phyloP scores from a whole-genome alignment of 2,888 invertebrate species.

The Megaustenia siamemsis region DNA sequence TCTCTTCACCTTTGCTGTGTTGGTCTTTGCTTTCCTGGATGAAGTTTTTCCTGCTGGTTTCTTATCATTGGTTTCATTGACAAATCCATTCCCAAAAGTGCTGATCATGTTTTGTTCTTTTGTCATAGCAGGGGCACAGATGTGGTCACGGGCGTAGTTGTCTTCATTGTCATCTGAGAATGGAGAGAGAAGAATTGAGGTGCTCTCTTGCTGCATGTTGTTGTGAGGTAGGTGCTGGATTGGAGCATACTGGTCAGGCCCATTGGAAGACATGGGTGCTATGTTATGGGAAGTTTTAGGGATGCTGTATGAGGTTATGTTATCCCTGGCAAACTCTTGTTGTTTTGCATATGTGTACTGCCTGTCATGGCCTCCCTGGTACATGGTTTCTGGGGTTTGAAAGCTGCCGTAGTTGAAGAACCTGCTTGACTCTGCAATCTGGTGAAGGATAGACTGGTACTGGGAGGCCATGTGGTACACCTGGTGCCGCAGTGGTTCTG shows the following conservation, averaged over 20 bases:
- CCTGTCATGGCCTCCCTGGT: conserved; percentile 11
- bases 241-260: neutral
- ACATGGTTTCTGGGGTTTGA: neutral
- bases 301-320: neutral
- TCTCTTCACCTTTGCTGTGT: neutral
- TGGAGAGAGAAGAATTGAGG: neutral
- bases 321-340: conserved; percentile 26
- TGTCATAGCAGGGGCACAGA: neutral
- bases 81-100: neutral
- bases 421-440: conserved; percentile 40
- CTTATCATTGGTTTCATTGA: neutral
- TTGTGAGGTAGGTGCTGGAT: neutral
- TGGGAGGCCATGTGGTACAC: conserved; percentile 46
- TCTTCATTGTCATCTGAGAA: conserved; percentile 41
- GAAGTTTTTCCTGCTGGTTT: neutral
- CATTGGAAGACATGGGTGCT: neutral
- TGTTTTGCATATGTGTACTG: neutral
- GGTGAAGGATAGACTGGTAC: conserved; percentile 44
- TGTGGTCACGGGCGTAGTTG: neutral
- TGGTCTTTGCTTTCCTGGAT: neutral
- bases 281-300: neutral
- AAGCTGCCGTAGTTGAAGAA: conserved; percentile 32
- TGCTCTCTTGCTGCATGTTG: neutral
- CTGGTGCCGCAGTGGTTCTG: conserved; percentile 30
- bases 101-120: neutral